Base-by-base conservation (phyloP, 2,888 invertebrate genomes). In the Omphaloscelis lunosa region DNA sequence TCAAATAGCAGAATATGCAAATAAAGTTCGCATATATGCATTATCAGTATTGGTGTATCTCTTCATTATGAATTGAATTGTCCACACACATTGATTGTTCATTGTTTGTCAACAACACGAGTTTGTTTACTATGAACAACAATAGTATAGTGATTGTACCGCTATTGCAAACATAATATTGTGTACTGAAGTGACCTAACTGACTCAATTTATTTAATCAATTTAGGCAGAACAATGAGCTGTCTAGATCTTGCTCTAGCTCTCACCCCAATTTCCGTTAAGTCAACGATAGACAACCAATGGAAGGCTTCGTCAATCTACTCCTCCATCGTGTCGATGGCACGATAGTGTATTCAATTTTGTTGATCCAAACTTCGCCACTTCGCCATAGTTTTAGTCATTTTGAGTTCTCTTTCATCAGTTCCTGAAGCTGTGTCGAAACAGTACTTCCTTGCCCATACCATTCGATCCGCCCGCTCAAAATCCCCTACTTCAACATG, bases 71-170 rank as follows among this genome's bases (percentile, higher is more conserved):
- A 51, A 66, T 12, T 39, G 27, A 70, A 53, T 34, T 58, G 62
- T 72, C 23, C n/a, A 23, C 53, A 61, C 53, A 72, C 45, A 79
- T 29, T 61, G 56, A 82, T 80, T 80, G 83, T 72, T 62, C 51
- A 72, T 81, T 82, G 77, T 82, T 82, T 72, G 45, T 65, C 39
- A 73, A 66, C 65, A 82, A 56, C n/a, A 29, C 7, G 27, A 23
- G 48, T 23, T 78, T 72, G 67, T 81, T 56, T 27, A 51, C 41
- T 34, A 41, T 27, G 34, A 41, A 59, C 39, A n/a, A 17, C 51
- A 71, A 69, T 51, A 29, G 29, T 20, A 41, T n/a, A 45, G 20
- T 69, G 15, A 29, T 48, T 70, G 12, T 53, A n/a, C 51, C 12
- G 20, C 39, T 39, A 39, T 56, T 15, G 62, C 61, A 56, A 11